Evolutionary conservation across 2,797 vertebrate species (phyloP), one percentile per base, ranked within the genome.

Genomic region (Lepilemur ruficaudatus): DNA sequence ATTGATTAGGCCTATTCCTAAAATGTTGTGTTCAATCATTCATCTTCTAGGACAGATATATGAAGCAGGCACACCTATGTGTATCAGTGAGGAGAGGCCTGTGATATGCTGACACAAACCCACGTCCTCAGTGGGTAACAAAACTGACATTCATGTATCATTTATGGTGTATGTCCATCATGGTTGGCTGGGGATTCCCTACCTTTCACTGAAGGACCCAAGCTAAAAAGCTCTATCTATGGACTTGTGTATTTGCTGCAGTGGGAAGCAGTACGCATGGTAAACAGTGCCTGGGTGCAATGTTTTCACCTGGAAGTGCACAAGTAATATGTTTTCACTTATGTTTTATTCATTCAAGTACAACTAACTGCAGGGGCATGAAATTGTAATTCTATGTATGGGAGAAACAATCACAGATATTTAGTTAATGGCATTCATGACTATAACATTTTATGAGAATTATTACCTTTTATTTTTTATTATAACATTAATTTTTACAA

Each of bases 141-240:
- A 94, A 75, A 41, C 41, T 8, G 52, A n/a, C 7, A 48, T 59
- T 20, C 61, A 5, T 2, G 48, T 20, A 7, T 89, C 46, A 70
- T 6, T 50, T 46, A 18, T 5, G 5, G 9, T 25, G 32, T 70
- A 43, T 25, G 13, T 13, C 41, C 28, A 17, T 9, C 4, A 0
- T 13, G 22, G 8, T 1, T 1, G 11, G 4, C n/a, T 30, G 25
- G 46, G 28, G 10, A 2, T 18, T 69, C 30, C 70, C 6, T 70
- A 28, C 8, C 35, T 43, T 65, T 92, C 57, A 88, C 43, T 5
- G 0, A 0, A 48, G 20, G 14, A 3, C 30, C 10, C 50, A 57
- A 35, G n/a, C 7, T 14, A 65, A 75, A 48, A 28, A 4, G 9
- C 11, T 75, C 32, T 50, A 10, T 23, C 0, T 18, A 12, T 63